Evolutionary conservation across 2,113 vertebrate genomes (phyloP), one percentile per base, ranked within the genome.

Genomic region (Menura novaehollandiae): DNA sequence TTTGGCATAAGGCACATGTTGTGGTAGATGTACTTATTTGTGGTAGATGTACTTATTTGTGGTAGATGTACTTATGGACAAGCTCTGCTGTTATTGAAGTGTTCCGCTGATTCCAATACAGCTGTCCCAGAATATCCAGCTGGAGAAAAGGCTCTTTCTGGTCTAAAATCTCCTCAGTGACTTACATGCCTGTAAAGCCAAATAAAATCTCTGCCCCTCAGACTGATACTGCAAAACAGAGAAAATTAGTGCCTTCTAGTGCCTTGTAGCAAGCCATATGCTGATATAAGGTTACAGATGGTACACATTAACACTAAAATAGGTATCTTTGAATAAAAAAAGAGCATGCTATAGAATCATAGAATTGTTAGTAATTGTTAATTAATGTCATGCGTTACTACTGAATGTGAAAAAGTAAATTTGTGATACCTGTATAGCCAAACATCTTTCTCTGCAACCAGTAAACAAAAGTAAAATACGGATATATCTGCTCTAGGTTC

Each of bases 321-420:
- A 44, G 21, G 26, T 23, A 37, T 19, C 17, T 81, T 7, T 35
- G 43, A 66, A 47, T 41, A 11, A 39, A 55, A 55, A 93, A 85
- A 35, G 18, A 28, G 3, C 35, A 47, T 27, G 8, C 17, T 75
- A 7, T 0, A 33, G 32, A 69, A 62, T 28, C 26, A 43, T 0
- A 23, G 63, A 43, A 33, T 13, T 41, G 24, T 15, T 47, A 69
- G 22, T 41, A 55, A 35, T 5, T 35, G 10, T 35, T 49, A 76
- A 62, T 62, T 43, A 32, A 39, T 51, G 35, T 11, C 43, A 75
- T 28, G 11, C 22, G 18, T 28, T 67, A 20, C 35, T 63, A 9
- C 39, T 47, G 59, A 72, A 72, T 18, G 33, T 22, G 59, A 59
- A 74, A 72, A 80, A 41, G 32, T 17, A 53, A 7, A 56, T 26